A percentile compares a stretch with the other conserved stretches of the same genome.
Conservation (phyloP, 2,888 invertebrate genomes). For the Magallana nippona region DNA sequence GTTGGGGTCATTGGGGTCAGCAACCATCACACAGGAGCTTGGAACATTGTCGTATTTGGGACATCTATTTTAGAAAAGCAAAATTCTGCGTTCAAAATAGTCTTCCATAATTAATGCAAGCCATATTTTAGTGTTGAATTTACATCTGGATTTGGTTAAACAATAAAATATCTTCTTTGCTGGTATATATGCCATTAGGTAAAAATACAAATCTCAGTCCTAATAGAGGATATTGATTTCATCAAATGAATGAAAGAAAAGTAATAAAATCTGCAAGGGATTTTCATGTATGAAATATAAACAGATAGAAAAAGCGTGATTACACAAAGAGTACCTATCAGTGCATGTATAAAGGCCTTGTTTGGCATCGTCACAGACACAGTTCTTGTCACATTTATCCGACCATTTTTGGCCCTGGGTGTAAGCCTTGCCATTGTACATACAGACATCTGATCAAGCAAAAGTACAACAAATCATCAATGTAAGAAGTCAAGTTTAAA, state of each 20-base stretch:
- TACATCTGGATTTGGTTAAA: too few relatives aligned
- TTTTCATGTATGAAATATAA: too few relatives aligned
- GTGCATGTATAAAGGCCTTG: conserved; percentile 60
- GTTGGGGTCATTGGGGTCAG: conserved; percentile 67
- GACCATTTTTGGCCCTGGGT: conserved; percentile 64
- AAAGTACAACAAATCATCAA: neutral
- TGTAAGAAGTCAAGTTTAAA: neutral
- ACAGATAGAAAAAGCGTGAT: neutral
- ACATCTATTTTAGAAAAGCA: conserved; percentile 55
- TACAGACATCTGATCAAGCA: conserved; percentile 54
- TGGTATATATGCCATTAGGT: too few relatives aligned
- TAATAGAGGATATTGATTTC: too few relatives aligned
- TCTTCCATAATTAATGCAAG: too few relatives aligned
- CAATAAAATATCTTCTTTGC: too few relatives aligned
- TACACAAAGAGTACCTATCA: conserved; percentile 56
- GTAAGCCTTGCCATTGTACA: conserved; percentile 62
- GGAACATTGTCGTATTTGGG: conserved; percentile 56
- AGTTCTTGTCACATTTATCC: conserved; percentile 60
- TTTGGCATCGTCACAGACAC: conserved; percentile 62
- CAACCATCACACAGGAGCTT: conserved; percentile 66
- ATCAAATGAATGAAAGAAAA: too few relatives aligned
- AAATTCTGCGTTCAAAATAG: too few relatives aligned
- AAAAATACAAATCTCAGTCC: too few relatives aligned
- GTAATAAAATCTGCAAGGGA: too few relatives aligned
- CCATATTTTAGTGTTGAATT: too few relatives aligned